A percentile compares a stretch with the other conserved stretches of the same genome.
Evolutionary conservation across 2,888 invertebrate species (phyloP).

Genomic region (Ectobius pallidus): DNA sequence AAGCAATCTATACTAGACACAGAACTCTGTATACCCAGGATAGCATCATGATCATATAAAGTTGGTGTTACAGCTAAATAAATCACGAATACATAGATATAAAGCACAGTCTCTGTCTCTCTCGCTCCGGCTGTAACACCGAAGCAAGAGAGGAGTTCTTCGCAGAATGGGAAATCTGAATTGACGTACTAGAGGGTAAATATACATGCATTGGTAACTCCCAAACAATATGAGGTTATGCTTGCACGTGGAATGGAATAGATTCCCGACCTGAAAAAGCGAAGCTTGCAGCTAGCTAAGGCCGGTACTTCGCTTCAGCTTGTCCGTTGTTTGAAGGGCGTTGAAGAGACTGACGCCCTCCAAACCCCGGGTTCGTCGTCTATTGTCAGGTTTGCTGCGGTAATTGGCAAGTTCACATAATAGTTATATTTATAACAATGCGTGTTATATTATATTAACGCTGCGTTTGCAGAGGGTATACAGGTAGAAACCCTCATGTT

Average conservation of each 20-base stretch:
- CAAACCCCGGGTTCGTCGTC: not conserved
- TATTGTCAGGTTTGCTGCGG: slow-evolving; percentile 28
- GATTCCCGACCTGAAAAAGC: not conserved
- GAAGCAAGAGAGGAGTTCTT: too few relatives aligned
- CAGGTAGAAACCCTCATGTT: not conserved
- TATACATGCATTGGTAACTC: slow-evolving; percentile 8
- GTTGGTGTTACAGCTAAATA: too few relatives aligned
- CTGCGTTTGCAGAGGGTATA: not conserved
- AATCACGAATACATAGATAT: too few relatives aligned
- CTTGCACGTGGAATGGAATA: not conserved
- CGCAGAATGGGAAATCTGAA: slow-evolving; percentile 2
- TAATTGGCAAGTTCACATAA: slow-evolving; percentile 38
- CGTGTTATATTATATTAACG: slow-evolving; percentile 2
- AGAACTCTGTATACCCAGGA: too few relatives aligned
- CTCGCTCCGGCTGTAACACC: not conserved
- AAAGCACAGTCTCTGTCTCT: not conserved
- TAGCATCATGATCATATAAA: too few relatives aligned
- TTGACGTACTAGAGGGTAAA: slow-evolving; percentile 27
- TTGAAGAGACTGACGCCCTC: not conserved
- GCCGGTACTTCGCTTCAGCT: slow-evolving; percentile 35
- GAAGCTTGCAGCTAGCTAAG: not conserved
- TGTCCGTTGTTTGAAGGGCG: slow-evolving; percentile 20
- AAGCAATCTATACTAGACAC: too few relatives aligned
- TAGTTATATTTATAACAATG: slow-evolving; percentile 28
- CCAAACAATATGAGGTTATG: slow-evolving; percentile 3